phyloP scores from a whole-genome alignment of 2,113 vertebrate genomes.

The Ctenomys sociabilis region DNA sequence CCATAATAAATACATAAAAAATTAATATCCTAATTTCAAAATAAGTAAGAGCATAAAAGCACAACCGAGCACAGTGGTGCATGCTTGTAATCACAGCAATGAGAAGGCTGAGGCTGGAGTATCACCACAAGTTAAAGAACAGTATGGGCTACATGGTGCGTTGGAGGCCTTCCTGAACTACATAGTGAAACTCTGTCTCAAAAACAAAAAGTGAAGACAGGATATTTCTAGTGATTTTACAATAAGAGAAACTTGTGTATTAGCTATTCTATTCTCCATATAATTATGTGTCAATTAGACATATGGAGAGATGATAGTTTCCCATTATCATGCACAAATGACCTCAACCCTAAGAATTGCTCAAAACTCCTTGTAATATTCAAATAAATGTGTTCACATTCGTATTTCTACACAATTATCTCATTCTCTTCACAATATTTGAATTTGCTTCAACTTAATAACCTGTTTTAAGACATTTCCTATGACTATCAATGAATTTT shows the following conservation, averaged over 20 bases:
- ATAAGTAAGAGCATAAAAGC: neutral
- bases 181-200: no score
- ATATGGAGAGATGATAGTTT: neutral
- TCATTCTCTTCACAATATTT: neutral
- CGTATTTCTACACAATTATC: neutral
- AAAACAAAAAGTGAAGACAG: neutral
- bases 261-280: neutral
- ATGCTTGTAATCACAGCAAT: no score
- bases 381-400: neutral
- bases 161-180: no score
- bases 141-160: no score
- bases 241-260: neutral
- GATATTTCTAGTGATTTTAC: neutral
- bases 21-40: neutral
- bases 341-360: neutral
- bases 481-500: neutral
- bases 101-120: no score
- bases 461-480: neutral
- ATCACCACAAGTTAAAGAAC: no score
- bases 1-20: no score
- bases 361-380: neutral
- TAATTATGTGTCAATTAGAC: neutral
- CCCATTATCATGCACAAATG: neutral
- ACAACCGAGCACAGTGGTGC: no score
- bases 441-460: constrained; percentile 16